These are phyloP conservation scores for Tineola bisselliella DNA, from an alignment of 2,888 invertebrate genomes.

Conservation along the genomic window DNA sequence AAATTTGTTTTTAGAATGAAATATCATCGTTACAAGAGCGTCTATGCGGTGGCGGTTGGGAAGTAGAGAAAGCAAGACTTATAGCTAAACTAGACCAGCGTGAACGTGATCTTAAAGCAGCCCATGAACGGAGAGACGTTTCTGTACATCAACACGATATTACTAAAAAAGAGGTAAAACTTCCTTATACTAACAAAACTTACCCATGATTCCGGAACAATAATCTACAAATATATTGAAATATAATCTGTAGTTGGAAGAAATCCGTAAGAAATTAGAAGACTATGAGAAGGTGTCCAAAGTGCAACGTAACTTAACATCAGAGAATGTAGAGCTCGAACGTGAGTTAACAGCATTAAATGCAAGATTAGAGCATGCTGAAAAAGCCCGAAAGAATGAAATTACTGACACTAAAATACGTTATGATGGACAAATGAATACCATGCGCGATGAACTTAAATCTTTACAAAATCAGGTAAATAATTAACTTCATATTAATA, in stretches of 20 bases:
- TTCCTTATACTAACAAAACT: no score
- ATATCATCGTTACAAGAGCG: conserved; percentile 59
- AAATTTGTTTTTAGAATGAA: conserved; percentile 30
- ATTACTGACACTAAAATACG: conserved; percentile 82
- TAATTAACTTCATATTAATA: conserved; percentile 14
- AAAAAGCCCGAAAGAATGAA: conserved; percentile 80
- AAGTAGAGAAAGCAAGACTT: conserved; percentile 74
- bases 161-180: conserved; percentile 60
- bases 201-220: no score
- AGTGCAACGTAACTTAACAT: conserved; percentile 79
- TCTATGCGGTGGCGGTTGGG: conserved; percentile 64
- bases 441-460: conserved; percentile 83
- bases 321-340: conserved; percentile 79
- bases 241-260: conserved; percentile 79
- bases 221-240: no score
- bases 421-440: conserved; percentile 84
- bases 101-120: conserved; percentile 75
- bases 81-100: conserved; percentile 78
- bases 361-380: conserved; percentile 72
- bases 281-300: conserved; percentile 88
- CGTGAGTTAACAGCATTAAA: conserved; percentile 78
- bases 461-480: conserved; percentile 79
- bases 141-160: conserved; percentile 79
- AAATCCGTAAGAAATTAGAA: conserved; percentile 79
- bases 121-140: conserved; percentile 80